Evolutionary conservation across 2,888 invertebrate genomes (phyloP).

Genomic region (Pemphredon lugubris): DNA sequence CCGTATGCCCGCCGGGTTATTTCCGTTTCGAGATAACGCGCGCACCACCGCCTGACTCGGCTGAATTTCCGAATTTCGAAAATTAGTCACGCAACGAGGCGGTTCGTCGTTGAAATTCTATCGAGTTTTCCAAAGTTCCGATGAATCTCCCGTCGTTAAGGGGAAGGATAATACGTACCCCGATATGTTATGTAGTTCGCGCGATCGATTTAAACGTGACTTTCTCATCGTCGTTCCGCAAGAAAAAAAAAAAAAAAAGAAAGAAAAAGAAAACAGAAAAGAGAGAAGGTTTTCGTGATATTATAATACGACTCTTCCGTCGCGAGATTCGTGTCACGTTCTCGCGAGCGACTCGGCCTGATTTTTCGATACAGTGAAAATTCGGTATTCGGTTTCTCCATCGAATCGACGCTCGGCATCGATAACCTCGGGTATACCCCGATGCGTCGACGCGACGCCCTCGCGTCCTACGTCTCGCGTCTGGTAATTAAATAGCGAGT

Average conservation of each 20-base stretch:
- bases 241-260: too few species aligned
- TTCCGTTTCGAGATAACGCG: constrained; percentile 46
- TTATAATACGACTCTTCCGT: constrained; percentile 2
- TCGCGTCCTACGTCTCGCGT: constrained; percentile 3
- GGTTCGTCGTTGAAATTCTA: too few species aligned
- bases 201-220: too few species aligned
- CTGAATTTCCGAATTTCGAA: neutral
- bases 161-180: too few species aligned
- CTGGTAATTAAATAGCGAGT: constrained; percentile 35
- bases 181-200: too few species aligned
- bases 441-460: neutral
- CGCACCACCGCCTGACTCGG: neutral
- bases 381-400: neutral
- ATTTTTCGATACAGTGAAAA: neutral
- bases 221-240: too few species aligned
- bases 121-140: too few species aligned
- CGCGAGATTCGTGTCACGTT: constrained; percentile 1
- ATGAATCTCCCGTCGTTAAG: constrained; percentile 1
- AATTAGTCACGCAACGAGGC: neutral
- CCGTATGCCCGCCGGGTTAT: constrained; percentile 22
- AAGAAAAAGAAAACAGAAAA: too few species aligned
- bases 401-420: too few species aligned
- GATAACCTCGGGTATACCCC: neutral
- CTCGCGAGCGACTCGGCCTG: neutral
- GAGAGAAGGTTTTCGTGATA: constrained; percentile 3